Percentiles rank a stretch among this genome's conserved stretches.
These are phyloP conservation scores for Microplitis demolitor DNA, from an alignment of 1,140 invertebrate species.

Conservation along the genomic window DNA sequence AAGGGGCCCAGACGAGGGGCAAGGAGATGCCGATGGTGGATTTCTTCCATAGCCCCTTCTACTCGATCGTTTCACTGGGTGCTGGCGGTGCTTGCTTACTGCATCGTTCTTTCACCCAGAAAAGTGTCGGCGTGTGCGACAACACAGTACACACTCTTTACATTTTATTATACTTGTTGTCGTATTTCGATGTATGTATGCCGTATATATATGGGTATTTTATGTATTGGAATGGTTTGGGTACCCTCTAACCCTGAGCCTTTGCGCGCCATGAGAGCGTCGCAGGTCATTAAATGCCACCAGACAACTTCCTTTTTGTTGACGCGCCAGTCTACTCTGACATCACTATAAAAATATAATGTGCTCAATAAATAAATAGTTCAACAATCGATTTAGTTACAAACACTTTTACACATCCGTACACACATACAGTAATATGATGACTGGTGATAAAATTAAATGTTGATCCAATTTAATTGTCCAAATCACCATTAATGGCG, in stretches of 20 bases:
- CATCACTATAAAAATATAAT: too few species aligned
- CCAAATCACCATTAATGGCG: background rate
- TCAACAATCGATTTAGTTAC: too few species aligned
- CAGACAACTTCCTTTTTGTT: slow-evolving; percentile 11
- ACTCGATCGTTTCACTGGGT: background rate
- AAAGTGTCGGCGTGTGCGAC: slow-evolving; percentile 1
- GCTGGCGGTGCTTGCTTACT: background rate
- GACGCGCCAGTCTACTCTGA: too few species aligned
- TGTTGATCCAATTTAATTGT: slow-evolving; percentile 3
- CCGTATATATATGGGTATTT: background rate
- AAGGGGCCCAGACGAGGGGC: slow-evolving; percentile 1
- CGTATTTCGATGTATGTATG: too few species aligned
- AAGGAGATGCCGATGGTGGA: background rate
- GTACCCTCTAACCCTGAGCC: slow-evolving; percentile 17
- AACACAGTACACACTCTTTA: background rate
- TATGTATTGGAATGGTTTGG: background rate
- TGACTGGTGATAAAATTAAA: background rate
- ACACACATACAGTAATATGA: too few species aligned
- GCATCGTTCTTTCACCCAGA: background rate
- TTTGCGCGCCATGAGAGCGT: background rate
- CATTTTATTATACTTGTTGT: too few species aligned
- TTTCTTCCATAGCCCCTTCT: background rate
- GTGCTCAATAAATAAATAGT: too few species aligned
- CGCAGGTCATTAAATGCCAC: slow-evolving; percentile 22
- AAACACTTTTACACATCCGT: too few species aligned